Percentiles rank a stretch among this genome's conserved stretches.
These are phyloP conservation scores for Hippolais icterina DNA, from an alignment of 2,113 vertebrate genomes.

Conservation along the genomic window DNA sequence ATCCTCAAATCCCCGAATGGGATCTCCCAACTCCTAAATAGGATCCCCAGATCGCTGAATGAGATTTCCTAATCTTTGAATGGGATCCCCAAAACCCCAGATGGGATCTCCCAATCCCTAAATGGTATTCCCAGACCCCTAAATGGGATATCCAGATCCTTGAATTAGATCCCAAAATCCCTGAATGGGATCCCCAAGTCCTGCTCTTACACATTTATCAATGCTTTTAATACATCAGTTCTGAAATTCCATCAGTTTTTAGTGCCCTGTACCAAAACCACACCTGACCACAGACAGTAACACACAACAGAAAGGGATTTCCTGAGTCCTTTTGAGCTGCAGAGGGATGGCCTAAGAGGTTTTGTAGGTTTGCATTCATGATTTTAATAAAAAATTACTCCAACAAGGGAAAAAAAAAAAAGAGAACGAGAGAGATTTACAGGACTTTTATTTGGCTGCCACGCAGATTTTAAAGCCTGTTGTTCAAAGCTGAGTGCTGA, in stretches of 20 bases:
- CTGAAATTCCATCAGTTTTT: not conserved
- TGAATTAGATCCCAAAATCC: not conserved
- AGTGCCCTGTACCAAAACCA: not conserved
- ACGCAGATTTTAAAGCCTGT: not conserved
- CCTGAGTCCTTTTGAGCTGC: not conserved
- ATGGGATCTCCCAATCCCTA: no score
- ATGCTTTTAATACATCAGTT: not conserved
- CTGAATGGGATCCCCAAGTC: not conserved
- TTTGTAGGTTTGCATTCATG: not conserved
- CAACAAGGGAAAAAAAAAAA: not conserved
- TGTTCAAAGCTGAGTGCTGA: not conserved
- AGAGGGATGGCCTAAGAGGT: not conserved
- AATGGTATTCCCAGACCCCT: no score
- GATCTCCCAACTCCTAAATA: not conserved
- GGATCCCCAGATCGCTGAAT: not conserved
- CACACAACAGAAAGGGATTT: not conserved
- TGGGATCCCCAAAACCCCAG: not conserved
- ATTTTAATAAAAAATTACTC: not conserved
- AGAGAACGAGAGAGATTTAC: not conserved
- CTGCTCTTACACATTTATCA: not conserved
- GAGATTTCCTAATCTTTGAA: not conserved
- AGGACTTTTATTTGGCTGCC: not conserved
- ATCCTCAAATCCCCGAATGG: not conserved
- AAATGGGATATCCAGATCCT: not conserved
- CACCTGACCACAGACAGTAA: not conserved